phyloP scores from a whole-genome alignment of 2,113 vertebrate genomes.

The Benitochromis conjunctus region DNA sequence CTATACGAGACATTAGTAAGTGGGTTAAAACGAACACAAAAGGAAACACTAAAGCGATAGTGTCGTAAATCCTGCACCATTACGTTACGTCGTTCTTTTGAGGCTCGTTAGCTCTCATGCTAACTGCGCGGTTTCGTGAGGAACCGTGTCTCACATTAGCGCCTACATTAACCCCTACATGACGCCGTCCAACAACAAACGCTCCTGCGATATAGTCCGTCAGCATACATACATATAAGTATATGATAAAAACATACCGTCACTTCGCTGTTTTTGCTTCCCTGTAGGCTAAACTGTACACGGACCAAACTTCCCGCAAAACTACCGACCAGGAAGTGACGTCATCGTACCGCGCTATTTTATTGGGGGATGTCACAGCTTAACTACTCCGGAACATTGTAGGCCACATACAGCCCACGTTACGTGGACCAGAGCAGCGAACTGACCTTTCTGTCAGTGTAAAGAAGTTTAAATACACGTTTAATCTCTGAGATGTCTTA shows the following conservation, averaged over 20 bases:
- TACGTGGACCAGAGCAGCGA: background rate
- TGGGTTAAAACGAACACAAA: background rate
- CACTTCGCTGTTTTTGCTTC: background rate
- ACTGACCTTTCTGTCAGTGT: background rate
- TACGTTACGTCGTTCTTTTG: background rate
- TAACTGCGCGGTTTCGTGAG: conserved; percentile 1
- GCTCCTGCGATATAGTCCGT: rapidly evolving
- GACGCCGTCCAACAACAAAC: too few relatives aligned
- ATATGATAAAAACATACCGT: conserved; percentile 6
- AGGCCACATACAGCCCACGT: too few relatives aligned
- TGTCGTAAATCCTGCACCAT: background rate
- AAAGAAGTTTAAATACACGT: background rate
- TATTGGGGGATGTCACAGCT: conserved; percentile 6
- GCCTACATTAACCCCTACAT: background rate
- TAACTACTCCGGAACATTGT: background rate
- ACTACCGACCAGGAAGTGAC: conserved; percentile 27
- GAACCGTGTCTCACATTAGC: background rate
- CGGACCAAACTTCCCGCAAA: conserved; percentile 70
- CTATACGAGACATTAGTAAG: background rate
- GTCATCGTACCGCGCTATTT: background rate
- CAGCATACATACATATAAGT: rapidly evolving
- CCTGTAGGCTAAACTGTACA: background rate
- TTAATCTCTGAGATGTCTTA: background rate
- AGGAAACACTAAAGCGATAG: background rate
- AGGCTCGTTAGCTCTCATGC: conserved; percentile 3